Conservation (phyloP, 1,140 invertebrate species). For the Lasioglossum albipes region DNA sequence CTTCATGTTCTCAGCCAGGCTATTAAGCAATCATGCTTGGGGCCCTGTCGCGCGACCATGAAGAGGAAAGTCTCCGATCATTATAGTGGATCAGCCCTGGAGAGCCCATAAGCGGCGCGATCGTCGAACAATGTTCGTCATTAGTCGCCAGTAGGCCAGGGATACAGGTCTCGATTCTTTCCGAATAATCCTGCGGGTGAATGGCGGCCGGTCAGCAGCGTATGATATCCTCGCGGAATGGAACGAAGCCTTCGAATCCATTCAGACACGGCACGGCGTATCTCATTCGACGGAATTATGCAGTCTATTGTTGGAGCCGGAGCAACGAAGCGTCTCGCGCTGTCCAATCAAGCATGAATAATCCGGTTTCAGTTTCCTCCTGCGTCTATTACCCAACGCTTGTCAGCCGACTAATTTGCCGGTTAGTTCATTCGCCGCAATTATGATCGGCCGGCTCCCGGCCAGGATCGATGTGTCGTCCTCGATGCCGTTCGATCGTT, state of each 20-base stretch:
- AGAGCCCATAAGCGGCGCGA: background rate
- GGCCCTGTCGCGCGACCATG: too few relatives aligned
- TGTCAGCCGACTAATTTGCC: conserved; percentile 66
- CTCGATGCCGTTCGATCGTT: background rate
- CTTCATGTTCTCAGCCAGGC: too few relatives aligned
- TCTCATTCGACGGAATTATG: conserved; percentile 64
- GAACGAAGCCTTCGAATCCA: conserved; percentile 39
- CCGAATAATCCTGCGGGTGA: conserved; percentile 28
- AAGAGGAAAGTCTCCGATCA: too few relatives aligned
- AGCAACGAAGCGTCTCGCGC: conserved; percentile 63
- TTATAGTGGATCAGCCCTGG: too few relatives aligned
- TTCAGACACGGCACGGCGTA: conserved; percentile 50
- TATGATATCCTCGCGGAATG: conserved; percentile 37
- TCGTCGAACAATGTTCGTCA: conserved; percentile 29
- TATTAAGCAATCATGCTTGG: too few relatives aligned
- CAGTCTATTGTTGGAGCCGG: conserved; percentile 58
- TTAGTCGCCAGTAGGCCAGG: background rate
- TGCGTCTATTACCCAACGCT: conserved; percentile 64
- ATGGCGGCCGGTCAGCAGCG: background rate
- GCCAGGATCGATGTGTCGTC: conserved; percentile 4
- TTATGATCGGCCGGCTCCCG: conserved; percentile 48
- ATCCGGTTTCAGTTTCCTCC: conserved; percentile 66
- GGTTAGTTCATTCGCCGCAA: conserved; percentile 65
- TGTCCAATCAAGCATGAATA: conserved; percentile 67
- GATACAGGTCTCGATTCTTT: conserved; percentile 15